Evolutionary conservation across 2,888 invertebrate genomes (phyloP).

Genomic region (Megamerina dolium): DNA sequence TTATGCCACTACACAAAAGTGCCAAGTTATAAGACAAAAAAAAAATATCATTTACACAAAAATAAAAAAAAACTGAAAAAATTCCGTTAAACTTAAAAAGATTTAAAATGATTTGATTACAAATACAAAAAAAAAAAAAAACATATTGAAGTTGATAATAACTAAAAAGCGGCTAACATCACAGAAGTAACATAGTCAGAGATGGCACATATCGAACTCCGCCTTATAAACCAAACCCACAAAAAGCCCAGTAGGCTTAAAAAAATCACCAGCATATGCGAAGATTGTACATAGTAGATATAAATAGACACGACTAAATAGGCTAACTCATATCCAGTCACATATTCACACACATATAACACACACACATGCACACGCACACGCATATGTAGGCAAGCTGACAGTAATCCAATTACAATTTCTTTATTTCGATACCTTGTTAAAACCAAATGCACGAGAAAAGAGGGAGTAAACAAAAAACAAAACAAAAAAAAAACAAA

Average conservation of each 20-base stretch:
- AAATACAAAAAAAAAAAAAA: conserved; percentile 1
- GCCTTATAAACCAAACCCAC: neutral
- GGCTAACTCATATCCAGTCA: neutral
- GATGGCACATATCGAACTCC: too few relatives aligned
- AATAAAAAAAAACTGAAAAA: neutral
- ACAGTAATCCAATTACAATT: conserved; percentile 4
- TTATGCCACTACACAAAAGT: too few relatives aligned
- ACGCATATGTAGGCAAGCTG: neutral
- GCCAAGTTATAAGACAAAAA: too few relatives aligned
- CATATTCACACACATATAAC: neutral
- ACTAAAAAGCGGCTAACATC: neutral
- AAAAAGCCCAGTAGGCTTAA: conserved; percentile 1
- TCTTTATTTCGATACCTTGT: neutral
- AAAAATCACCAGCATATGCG: neutral
- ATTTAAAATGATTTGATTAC: neutral
- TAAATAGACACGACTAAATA: neutral
- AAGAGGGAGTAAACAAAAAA: neutral
- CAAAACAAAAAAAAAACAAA: neutral
- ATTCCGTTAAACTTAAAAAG: neutral
- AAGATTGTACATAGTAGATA: neutral
- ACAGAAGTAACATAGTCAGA: neutral
- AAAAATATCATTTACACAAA: conserved; percentile 1
- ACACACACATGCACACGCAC: neutral
- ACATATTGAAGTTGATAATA: neutral
- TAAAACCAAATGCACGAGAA: neutral